Evolutionary conservation across 2,888 invertebrate species (phyloP).

Genomic region (Cryptocheilus praepositus): DNA sequence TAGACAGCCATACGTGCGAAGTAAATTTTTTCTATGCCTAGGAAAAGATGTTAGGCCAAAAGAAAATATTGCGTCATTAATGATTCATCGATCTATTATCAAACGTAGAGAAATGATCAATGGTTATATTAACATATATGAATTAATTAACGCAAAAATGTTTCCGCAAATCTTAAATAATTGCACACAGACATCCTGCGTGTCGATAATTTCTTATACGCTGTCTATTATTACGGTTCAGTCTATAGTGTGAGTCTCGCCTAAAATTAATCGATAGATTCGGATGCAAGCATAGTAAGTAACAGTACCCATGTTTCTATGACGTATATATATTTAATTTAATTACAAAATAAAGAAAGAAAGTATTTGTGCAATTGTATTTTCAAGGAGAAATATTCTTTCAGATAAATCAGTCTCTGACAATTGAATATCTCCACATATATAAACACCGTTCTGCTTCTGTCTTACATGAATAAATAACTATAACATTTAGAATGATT

Average conservation of each 20-base stretch:
- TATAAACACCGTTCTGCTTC: constrained; percentile 21
- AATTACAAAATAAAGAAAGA: constrained; percentile 20
- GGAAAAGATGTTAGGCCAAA: too few relatives aligned
- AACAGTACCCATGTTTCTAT: constrained; percentile 26
- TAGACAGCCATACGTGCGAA: background rate
- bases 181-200: constrained; percentile 7
- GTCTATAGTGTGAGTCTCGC: constrained; percentile 45
- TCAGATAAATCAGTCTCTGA: constrained; percentile 35
- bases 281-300: constrained; percentile 30
- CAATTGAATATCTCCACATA: constrained; percentile 32
- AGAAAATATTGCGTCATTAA: too few relatives aligned
- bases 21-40: background rate
- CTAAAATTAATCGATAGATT: constrained; percentile 29
- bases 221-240: constrained; percentile 39
- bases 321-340: constrained; percentile 8
- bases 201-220: constrained; percentile 20
- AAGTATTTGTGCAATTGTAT: constrained; percentile 39
- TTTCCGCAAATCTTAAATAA: constrained; percentile 23
- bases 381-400: constrained; percentile 13
- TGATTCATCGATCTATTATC: too few relatives aligned
- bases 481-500: constrained; percentile 50
- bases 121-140: too few relatives aligned
- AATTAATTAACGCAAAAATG: constrained; percentile 25
- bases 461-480: constrained; percentile 24
- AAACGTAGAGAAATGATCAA: too few relatives aligned